Conservation (phyloP, 2,113 vertebrate species). For the Aegotheles bennettii region DNA sequence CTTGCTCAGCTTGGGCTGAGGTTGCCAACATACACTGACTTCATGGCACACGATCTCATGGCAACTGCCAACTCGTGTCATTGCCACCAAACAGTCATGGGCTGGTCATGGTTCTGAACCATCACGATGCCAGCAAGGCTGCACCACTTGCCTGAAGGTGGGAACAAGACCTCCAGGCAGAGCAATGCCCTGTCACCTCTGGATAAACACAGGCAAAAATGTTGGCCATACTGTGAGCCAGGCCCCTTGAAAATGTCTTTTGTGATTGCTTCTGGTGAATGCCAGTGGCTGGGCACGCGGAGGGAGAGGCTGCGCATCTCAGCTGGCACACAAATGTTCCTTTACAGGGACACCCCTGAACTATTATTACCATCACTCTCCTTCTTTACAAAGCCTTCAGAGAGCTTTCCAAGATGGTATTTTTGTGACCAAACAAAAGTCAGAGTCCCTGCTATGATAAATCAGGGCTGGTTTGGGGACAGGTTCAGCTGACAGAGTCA, state of each 20-base stretch:
- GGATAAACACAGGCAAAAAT: neutral
- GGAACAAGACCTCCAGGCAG: neutral
- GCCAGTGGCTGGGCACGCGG: neutral
- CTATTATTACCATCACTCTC: neutral
- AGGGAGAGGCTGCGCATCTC: neutral
- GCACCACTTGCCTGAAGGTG: neutral
- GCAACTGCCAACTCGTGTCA: neutral
- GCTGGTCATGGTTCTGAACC: neutral
- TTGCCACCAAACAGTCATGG: neutral
- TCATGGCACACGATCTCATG: neutral
- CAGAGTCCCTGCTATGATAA: constrained; percentile 66
- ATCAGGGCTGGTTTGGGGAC: constrained; percentile 61
- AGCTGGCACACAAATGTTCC: neutral
- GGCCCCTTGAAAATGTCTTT: neutral
- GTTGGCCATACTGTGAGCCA: neutral
- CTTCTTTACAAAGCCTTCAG: constrained; percentile 34
- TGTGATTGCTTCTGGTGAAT: neutral
- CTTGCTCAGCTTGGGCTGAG: neutral
- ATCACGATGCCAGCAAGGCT: neutral
- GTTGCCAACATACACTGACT: neutral
- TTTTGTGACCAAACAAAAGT: constrained; percentile 56
- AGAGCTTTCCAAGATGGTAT: constrained; percentile 52
- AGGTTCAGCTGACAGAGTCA: constrained; percentile 76
- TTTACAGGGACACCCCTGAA: neutral
- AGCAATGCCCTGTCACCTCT: neutral